Evolutionary conservation across 2,797 vertebrate species (phyloP).

Genomic region (Muscicapa striata): DNA sequence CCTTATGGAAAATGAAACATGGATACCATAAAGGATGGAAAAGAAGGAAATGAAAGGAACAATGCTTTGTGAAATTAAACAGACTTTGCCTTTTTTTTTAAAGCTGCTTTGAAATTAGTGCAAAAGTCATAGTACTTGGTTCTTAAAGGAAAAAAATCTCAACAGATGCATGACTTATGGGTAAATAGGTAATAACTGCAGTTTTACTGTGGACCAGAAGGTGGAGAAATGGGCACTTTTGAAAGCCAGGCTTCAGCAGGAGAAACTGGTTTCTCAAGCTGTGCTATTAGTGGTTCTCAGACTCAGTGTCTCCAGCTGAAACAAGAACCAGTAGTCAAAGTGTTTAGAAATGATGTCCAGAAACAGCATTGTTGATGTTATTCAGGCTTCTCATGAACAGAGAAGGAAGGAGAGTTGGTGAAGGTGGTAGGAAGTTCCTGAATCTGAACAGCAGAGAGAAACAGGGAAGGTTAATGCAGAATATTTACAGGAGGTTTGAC

Average conservation of each 20-base stretch:
- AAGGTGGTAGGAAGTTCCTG: neutral
- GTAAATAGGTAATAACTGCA: neutral
- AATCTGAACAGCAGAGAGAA: neutral
- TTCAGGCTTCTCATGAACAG: neutral
- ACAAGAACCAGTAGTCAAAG: neutral
- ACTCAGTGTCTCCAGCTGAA: neutral
- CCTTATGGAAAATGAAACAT: rapidly evolving
- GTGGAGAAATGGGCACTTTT: neutral
- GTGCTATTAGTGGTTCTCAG: neutral
- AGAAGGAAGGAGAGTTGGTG: neutral
- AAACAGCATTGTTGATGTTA: neutral
- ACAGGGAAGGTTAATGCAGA: neutral
- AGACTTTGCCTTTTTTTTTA: neutral
- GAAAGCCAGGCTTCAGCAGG: neutral
- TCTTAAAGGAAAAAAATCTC: neutral
- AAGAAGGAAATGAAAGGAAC: neutral
- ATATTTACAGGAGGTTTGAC: neutral
- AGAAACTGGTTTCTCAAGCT: conserved; percentile 6
- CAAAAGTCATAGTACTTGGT: neutral
- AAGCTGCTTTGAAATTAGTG: neutral
- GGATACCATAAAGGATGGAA: neutral
- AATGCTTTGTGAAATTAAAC: neutral
- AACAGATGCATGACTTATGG: neutral
- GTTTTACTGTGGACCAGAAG: neutral
- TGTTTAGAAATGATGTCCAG: neutral